Base-by-base conservation (phyloP, 2,113 vertebrate species). In the Brachionichthys hirsutus region DNA sequence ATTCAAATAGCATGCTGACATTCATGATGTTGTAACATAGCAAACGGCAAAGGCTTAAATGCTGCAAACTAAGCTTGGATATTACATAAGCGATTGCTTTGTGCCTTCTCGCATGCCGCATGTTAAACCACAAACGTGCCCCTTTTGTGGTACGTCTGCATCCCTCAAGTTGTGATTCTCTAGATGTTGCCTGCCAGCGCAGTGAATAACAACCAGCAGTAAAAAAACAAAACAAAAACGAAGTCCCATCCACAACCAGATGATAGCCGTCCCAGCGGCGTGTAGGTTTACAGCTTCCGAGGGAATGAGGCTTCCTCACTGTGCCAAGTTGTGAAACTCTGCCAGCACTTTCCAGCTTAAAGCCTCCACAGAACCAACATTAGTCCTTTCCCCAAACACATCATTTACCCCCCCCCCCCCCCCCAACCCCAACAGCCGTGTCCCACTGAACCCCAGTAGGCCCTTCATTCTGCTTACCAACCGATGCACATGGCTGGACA, bases 321-420 rank as follows among this genome's bases (percentile, higher is more conserved):
- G 51, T 57, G 69, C 79, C 67, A 73, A n/a, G 67, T 62, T 62
- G 59, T 48, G 64, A 42, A 50, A 18, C 9, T 73, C 63, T 65
- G 60, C 70, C 73, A 61, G 40, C 45, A 48, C 42, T 54, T 61
- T 70, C 60, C 24, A 52, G 24, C 46, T 55, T 24, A 60, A 62
- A 48, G 62, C 51, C 66, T 54, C 54, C 35, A 44, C 48, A 69
- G 48, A 65, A 80, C 44, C 49, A 40, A 72, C 65, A 69, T 72
- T 62, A 65, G 44, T 76, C 53, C 42, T 45, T 59, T 70, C 53
- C 53, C 51, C 55, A 66, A 83, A 80, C 70, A 82, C 68, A 82
- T 84, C 48, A 72, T 84, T 83, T 63, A 78, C 59, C 57, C 59
- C 36, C 60, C n/a, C n/a, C n/a, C n/a, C n/a, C n/a, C n/a, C n/a